Base-by-base conservation (phyloP, 2,797 vertebrate genomes). In the Sebastes alutus region DNA sequence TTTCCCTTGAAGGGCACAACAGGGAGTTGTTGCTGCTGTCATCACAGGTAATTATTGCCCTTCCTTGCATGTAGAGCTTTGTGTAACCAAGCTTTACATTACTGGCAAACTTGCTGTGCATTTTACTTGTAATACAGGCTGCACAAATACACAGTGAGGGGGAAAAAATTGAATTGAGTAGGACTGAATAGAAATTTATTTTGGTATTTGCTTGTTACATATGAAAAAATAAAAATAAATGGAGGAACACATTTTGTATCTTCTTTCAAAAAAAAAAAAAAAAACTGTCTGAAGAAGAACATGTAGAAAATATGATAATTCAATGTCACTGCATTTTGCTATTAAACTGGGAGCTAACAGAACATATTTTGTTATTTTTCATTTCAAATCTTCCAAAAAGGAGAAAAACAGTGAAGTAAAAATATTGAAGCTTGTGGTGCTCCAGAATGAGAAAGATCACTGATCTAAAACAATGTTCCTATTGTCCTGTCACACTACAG, bases 111-210 rank as follows among this genome's bases (percentile, higher is more conserved):
- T 7, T 18, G 6, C 13, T 60, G n/a, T 16, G 32, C 2, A n/a
- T 59, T 59, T 18, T 65, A 49, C 29, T 33, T 49, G 11, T 55
- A 33, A 64, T 18, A 30, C 1, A 59, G 6, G 4, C 12, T 20
- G 2, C 3, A 61, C 1, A 62, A 16, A 59, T n/a, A 59, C 3
- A 58, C 5, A 63, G n/a, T 2, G 18, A 35, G 2, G 38, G 38
- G 0, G 11, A 30, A 30, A 49, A 54, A 9, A n/a, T 12, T 32
- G 1, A 62, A 4, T n/a, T 25, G 23, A 52, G 30, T 20, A 30
- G 29, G 25, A 72, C 7, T 68, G 25, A 76, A 78, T 11, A 84
- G 4, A 73, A 75, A 66, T 79, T 73, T 86, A 86, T 79, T 78
- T 66, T 20, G 14, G 62, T 3, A 54, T 64, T 59, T 74, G 42